A percentile compares a stretch with the other conserved stretches of the same genome.
Evolutionary conservation across 2,797 vertebrate genomes (phyloP).

Genomic region (Ciconia nigra): DNA sequence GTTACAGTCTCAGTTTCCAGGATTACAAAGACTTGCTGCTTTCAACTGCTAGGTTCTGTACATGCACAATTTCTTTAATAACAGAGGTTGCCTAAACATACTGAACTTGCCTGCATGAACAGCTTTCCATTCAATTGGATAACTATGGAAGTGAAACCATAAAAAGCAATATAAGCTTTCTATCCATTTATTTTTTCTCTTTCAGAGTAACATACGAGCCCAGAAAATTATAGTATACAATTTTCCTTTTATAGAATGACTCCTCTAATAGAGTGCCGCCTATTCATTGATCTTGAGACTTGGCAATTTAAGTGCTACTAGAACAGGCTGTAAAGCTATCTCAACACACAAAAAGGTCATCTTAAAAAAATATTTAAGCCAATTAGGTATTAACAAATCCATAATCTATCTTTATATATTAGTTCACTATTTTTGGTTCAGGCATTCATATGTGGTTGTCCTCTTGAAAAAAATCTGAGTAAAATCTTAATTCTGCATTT

Average conservation of each 20-base stretch:
- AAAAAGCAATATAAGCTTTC: slow-evolving; percentile 13
- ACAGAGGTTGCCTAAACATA: slow-evolving; percentile 30
- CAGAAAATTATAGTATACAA: slow-evolving; percentile 27
- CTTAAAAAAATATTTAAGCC: not conserved
- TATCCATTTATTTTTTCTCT: slow-evolving; percentile 15
- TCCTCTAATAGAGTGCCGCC: not conserved
- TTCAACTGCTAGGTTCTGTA: slow-evolving; percentile 9
- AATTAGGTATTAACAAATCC: not conserved
- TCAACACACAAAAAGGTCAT: not conserved
- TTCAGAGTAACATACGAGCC: not conserved
- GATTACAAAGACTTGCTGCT: slow-evolving; percentile 22
- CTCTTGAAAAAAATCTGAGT: not conserved
- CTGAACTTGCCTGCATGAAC: slow-evolving; percentile 13
- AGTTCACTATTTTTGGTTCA: not conserved
- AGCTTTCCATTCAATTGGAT: slow-evolving; percentile 25
- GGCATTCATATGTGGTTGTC: not conserved
- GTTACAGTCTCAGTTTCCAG: not conserved
- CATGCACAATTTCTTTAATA: slow-evolving; percentile 22
- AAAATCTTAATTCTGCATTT: not conserved
- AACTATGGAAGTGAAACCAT: slow-evolving; percentile 4
- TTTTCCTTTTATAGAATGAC: slow-evolving; percentile 19
- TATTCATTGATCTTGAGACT: slow-evolving; percentile 20
- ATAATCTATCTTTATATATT: not conserved
- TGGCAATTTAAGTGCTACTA: not conserved
- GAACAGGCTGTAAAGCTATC: not conserved